Evolutionary conservation across 37 sponge, comb jelly and placozoan species (phyloP), one percentile per base, ranked within the genome.

Genomic region (Cladorhizidae sp.): DNA sequence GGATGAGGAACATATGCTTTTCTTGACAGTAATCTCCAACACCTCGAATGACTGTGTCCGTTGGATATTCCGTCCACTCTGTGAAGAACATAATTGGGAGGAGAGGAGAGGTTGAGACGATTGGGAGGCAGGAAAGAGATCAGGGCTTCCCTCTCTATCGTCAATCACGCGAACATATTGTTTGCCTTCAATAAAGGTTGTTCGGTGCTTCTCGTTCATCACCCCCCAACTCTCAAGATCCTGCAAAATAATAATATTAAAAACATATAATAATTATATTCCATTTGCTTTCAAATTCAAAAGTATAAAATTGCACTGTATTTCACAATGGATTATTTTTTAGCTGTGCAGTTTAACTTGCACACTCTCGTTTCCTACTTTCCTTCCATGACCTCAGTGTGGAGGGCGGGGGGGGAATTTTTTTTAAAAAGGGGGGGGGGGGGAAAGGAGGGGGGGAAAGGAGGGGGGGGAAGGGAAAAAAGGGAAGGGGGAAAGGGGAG

Each of bases 191-290:
- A 68, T 28, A 5, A 80, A 56, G 32, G 1, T 36, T 8, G 1
- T 26, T 25, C 74, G 2, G 64, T 82, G 82, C 45, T 3, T 33
- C 0, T 15, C 74, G 20, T 5, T 77, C 33, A 26, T 68, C 40
- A 80, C 33, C 0, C 80, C 80, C 80, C 80, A 80, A 56, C 18
- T 54, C 70, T 80, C 68, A 56, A 80, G 70, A 68, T 80, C 82
- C 74, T 82, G 54, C 42, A 70, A 25, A 22, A 8, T 58, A 14
- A 57, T n/a, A 51, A 31, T 12, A 40, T 36, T 15, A 51, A 17
- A 25, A 26, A 51, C 15, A 26, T 56, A n/a, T n/a, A n/a, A n/a
- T n/a, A n/a, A n/a, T n/a, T n/a, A n/a, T n/a, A n/a, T n/a, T n/a
- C n/a, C n/a, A n/a, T n/a, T n/a, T n/a, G n/a, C n/a, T n/a, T n/a